These are phyloP conservation scores for Sebastes trivittatus DNA, from an alignment of 2,797 vertebrate genomes.

Conservation along the genomic window DNA sequence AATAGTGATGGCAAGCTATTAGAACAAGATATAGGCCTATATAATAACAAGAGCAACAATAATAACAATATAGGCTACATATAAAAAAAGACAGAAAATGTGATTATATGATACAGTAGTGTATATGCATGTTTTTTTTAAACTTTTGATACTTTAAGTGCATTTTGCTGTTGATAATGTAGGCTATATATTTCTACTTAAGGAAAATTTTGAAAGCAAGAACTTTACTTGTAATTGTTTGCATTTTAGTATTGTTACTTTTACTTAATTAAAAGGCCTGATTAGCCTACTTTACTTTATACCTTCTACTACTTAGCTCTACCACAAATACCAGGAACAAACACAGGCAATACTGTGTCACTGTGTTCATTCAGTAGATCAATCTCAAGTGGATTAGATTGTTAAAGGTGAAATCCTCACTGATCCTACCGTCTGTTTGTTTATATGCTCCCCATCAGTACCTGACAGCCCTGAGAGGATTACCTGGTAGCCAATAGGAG, in stretches of 20 bases:
- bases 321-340: background rate
- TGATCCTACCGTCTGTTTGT: slow-evolving; percentile 55
- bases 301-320: background rate
- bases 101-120: too few relatives aligned
- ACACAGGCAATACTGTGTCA: background rate
- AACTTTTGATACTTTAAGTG: too few relatives aligned
- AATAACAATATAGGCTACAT: too few relatives aligned
- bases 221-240: background rate
- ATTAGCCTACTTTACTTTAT: background rate
- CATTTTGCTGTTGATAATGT: too few relatives aligned
- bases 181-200: background rate
- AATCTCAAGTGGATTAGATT: slow-evolving; percentile 53
- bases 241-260: background rate
- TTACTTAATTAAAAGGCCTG: background rate
- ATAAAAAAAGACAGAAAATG: too few relatives aligned
- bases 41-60: too few relatives aligned
- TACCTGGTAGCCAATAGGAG: slow-evolving; percentile 47
- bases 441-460: slow-evolving; percentile 6
- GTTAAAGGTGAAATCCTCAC: slow-evolving; percentile 50
- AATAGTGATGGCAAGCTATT: background rate
- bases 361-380: background rate
- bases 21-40: too few relatives aligned
- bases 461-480: slow-evolving; percentile 30
- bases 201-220: fast-evolving
- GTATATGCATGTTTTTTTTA: too few relatives aligned